phyloP scores from a whole-genome alignment of 2,113 vertebrate species.

The Crotalus viridis region DNA sequence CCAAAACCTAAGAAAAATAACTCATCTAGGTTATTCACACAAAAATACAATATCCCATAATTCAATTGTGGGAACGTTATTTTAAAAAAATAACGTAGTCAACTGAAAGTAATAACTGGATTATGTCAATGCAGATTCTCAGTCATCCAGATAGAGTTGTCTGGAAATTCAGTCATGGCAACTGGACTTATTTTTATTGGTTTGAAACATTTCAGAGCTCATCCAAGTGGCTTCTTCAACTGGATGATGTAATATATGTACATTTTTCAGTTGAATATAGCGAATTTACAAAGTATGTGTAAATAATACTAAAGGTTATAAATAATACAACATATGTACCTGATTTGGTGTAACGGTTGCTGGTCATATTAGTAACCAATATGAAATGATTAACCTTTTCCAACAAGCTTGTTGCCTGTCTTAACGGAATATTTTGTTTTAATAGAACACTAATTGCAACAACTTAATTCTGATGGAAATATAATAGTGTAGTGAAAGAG shows the following conservation, averaged over 20 bases:
- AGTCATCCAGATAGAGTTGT: not conserved
- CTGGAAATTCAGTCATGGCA: not conserved
- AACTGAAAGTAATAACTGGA: not conserved
- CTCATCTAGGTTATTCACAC: not conserved
- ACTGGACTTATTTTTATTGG: not conserved
- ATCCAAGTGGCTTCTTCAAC: not conserved
- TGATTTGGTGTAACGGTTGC: not conserved
- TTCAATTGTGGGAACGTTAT: not conserved
- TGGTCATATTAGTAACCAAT: not conserved
- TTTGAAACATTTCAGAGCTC: not conserved
- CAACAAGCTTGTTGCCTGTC: fast-evolving
- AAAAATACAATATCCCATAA: not conserved
- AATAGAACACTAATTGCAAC: fast-evolving
- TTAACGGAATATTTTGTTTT: fast-evolving
- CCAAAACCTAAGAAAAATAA: not conserved
- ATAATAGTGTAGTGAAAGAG: not conserved
- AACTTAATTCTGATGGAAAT: not conserved
- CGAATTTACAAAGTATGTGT: not conserved
- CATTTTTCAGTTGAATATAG: not conserved
- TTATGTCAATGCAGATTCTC: not conserved
- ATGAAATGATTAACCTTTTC: not conserved
- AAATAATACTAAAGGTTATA: not conserved
- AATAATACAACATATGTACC: not conserved
- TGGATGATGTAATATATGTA: not conserved
- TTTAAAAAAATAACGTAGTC: not conserved